Evolutionary conservation across 2,888 invertebrate species (phyloP).

Genomic region (Notodonta ziczac): DNA sequence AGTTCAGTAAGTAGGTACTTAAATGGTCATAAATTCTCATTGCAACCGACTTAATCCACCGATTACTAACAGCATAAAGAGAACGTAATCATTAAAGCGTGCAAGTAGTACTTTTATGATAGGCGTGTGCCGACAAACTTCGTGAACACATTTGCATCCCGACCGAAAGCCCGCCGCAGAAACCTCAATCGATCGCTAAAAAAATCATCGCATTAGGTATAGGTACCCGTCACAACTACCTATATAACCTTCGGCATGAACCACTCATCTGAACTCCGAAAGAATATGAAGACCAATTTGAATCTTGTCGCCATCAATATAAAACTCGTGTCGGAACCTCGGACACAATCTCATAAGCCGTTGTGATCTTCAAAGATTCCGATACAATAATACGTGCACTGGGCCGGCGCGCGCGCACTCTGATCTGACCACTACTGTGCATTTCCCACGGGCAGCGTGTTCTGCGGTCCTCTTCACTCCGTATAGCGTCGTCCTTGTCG

Average conservation of each 20-base stretch:
- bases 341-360: conserved; percentile 56
- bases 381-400: conserved; percentile 84
- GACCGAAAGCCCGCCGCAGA: conserved; percentile 72
- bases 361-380: conserved; percentile 66
- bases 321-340: conserved; percentile 39
- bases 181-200: conserved; percentile 83
- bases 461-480: conserved; percentile 56
- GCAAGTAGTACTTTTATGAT: conserved; percentile 57
- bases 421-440: conserved; percentile 85
- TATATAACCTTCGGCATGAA: conserved; percentile 54
- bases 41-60: conserved; percentile 47
- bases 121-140: conserved; percentile 75
- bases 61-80: conserved; percentile 45
- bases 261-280: conserved; percentile 38
- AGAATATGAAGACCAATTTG: conserved; percentile 31
- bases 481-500: conserved; percentile 65
- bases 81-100: conserved; percentile 63
- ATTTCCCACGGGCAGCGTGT: conserved; percentile 83
- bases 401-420: conserved; percentile 83
- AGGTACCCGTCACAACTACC: conserved; percentile 70
- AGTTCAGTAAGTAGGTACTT: background rate
- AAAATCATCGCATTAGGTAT: conserved; percentile 75
- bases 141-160: conserved; percentile 81
- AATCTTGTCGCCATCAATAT: conserved; percentile 37
- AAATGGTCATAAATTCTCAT: conserved; percentile 37